Evolutionary conservation across 1,140 invertebrate species (phyloP).

Genomic region (Hyposmocoma kahamanoa): DNA sequence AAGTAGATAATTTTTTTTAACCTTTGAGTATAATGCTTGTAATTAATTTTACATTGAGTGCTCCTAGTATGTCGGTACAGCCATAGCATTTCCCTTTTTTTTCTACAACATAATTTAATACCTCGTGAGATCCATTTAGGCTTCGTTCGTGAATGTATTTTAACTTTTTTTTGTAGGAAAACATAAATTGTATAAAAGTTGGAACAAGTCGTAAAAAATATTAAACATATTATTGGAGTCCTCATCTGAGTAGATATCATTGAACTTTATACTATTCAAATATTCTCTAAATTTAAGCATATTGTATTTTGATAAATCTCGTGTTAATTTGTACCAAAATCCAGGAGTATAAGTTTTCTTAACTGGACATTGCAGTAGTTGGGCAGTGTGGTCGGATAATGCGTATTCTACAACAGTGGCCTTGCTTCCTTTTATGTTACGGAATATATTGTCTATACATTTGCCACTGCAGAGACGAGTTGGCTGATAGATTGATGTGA

Average conservation of each 20-base stretch:
- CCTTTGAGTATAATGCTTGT: neutral
- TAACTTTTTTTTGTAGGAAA: neutral
- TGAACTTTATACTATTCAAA: neutral
- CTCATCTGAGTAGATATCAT: neutral
- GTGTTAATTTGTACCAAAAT: conserved; percentile 1
- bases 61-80: neutral
- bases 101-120: conserved; percentile 1
- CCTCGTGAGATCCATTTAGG: conserved; percentile 7
- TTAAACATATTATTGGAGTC: neutral
- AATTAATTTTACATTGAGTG: neutral
- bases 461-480: conserved; percentile 14
- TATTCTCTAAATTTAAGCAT: conserved; percentile 3
- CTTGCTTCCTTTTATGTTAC: conserved; percentile 10
- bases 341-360: conserved; percentile 4
- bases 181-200: conserved; percentile 2
- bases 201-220: neutral
- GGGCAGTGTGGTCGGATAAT: conserved; percentile 19
- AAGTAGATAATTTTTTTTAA: conserved; percentile 4
- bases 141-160: neutral
- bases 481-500: too few relatives aligned
- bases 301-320: conserved; percentile 8
- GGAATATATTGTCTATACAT: conserved; percentile 17
- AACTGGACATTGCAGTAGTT: conserved; percentile 13
- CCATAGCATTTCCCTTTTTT: conserved; percentile 2
- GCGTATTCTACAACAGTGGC: conserved; percentile 11